phyloP scores from a whole-genome alignment of 2,113 vertebrate species.

The Nymphicus hollandicus region DNA sequence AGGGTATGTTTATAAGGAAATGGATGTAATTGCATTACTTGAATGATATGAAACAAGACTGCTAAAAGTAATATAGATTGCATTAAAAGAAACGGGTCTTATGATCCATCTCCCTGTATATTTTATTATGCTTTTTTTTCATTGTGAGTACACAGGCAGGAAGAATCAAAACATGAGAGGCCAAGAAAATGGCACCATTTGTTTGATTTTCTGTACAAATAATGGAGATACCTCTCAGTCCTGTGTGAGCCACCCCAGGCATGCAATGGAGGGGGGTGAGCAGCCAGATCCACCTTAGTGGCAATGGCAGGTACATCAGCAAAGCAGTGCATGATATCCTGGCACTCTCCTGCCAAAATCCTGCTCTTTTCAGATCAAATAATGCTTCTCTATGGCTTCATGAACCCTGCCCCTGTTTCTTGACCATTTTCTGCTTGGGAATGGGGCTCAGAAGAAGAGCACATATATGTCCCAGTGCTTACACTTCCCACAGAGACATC shows the following conservation, averaged over 20 bases:
- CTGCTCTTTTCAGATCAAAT: neutral
- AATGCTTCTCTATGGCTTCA: rapidly evolving
- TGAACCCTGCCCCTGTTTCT: neutral
- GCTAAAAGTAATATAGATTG: neutral
- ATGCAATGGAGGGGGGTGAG: rapidly evolving
- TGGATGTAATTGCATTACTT: neutral
- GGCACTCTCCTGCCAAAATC: neutral
- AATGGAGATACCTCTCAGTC: neutral
- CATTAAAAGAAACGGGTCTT: neutral
- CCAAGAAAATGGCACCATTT: neutral
- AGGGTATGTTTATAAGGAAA: neutral
- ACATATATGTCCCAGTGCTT: neutral
- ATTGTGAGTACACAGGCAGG: neutral
- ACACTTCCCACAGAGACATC: rapidly evolving
- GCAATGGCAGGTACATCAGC: neutral
- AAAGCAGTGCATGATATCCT: no score
- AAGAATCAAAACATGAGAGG: neutral
- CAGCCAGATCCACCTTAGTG: rapidly evolving
- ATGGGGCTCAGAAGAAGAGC: neutral
- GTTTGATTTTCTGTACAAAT: neutral
- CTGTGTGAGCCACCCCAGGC: rapidly evolving
- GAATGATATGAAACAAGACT: neutral
- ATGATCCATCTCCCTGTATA: neutral
- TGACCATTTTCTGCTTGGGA: rapidly evolving
- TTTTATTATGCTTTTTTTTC: neutral